Percentiles rank a stretch among this genome's conserved stretches.
Conservation (phyloP, 2,797 vertebrate species). For the Holocentrus rufus region DNA sequence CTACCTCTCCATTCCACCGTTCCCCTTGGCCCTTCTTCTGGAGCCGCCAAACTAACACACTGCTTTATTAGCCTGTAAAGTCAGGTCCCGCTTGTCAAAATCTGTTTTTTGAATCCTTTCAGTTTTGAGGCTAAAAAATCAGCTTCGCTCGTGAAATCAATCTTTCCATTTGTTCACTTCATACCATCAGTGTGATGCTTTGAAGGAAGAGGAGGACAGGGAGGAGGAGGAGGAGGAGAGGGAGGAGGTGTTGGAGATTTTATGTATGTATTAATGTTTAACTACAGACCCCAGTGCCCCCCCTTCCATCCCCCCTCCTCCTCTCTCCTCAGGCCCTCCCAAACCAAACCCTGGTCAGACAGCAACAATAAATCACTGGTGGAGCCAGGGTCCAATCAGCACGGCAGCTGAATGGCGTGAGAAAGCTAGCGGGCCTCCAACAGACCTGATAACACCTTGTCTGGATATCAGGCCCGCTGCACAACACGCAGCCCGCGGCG, state of each 20-base stretch:
- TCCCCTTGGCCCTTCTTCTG: slow-evolving; percentile 17
- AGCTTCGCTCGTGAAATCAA: slow-evolving; percentile 71
- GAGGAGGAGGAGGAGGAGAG: slow-evolving; percentile 1
- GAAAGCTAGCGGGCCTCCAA: slow-evolving; percentile 68
- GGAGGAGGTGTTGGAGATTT: slow-evolving; percentile 49
- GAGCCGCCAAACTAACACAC: slow-evolving; percentile 47
- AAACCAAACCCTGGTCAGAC: slow-evolving; percentile 54
- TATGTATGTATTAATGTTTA: slow-evolving; percentile 75
- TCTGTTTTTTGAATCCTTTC: slow-evolving; percentile 68
- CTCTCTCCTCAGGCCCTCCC: slow-evolving; percentile 32
- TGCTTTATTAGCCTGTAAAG: slow-evolving; percentile 74
- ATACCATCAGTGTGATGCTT: slow-evolving; percentile 67
- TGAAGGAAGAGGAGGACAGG: slow-evolving; percentile 33
- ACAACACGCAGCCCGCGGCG: slow-evolving; percentile 4
- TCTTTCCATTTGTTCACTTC: slow-evolving; percentile 78
- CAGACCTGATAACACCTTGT: slow-evolving; percentile 65
- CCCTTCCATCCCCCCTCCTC: slow-evolving; percentile 36
- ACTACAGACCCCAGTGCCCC: slow-evolving; percentile 61
- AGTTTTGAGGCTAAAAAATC: slow-evolving; percentile 69
- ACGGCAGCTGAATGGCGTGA: slow-evolving; percentile 65
- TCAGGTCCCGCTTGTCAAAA: slow-evolving; percentile 69
- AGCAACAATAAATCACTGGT: slow-evolving; percentile 73
- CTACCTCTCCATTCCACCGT: slow-evolving; percentile 16
- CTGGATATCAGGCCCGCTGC: slow-evolving; percentile 51
- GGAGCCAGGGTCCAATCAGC: slow-evolving; percentile 74